Evolutionary conservation across 2,888 invertebrate genomes (phyloP).

Genomic region (Plusia festucae): DNA sequence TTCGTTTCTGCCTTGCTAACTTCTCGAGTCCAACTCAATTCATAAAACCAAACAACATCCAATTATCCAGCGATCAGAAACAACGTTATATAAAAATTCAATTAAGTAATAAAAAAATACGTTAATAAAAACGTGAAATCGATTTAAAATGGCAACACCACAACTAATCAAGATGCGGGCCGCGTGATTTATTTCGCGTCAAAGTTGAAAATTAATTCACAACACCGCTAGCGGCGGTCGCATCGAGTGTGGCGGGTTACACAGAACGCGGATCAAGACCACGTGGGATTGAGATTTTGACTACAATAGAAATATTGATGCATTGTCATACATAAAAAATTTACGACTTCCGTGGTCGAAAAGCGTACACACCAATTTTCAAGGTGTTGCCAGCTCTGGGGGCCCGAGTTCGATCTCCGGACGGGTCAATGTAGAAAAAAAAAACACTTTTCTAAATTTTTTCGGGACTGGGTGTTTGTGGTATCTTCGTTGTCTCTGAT

Average conservation of each 20-base stretch:
- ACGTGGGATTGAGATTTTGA: constrained; percentile 20
- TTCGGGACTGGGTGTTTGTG: no score
- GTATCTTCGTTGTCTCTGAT: no score
- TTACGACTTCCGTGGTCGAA: no score
- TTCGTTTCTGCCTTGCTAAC: neutral
- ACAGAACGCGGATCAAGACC: constrained; percentile 18
- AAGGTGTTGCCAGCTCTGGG: no score
- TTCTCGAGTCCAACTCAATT: constrained; percentile 7
- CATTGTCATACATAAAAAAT: no score
- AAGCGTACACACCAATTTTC: no score
- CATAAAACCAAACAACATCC: constrained; percentile 24
- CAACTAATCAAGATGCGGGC: constrained; percentile 80
- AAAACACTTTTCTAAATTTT: no score
- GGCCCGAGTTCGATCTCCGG: no score
- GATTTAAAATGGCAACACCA: constrained; percentile 71
- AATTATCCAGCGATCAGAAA: constrained; percentile 40
- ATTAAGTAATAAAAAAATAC: constrained; percentile 56
- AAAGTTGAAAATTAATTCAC: constrained; percentile 86
- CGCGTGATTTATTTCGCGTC: constrained; percentile 82
- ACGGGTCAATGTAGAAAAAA: no score
- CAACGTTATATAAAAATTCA: constrained; percentile 49
- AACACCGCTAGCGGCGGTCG: constrained; percentile 66
- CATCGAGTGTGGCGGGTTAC: constrained; percentile 20
- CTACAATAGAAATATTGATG: no score
- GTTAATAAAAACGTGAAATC: constrained; percentile 64